Evolutionary conservation across 1,140 invertebrate species (phyloP).

Genomic region (Trachymyrmex cornetzi): DNA sequence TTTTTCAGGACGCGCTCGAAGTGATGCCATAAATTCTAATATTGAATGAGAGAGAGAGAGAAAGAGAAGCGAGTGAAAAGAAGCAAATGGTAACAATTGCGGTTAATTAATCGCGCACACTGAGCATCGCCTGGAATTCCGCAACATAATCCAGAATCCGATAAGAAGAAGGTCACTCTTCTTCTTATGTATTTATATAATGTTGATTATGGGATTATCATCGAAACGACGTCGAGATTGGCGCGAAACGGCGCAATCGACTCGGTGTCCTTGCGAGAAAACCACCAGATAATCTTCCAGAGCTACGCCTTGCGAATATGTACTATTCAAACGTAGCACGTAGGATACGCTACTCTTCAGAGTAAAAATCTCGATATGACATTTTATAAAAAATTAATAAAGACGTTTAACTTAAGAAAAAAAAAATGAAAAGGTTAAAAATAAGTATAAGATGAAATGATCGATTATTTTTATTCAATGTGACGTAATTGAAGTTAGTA

Average conservation of each 20-base stretch:
- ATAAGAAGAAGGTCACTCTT: constrained; percentile 26
- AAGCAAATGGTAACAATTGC: constrained; percentile 81
- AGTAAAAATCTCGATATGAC: neutral
- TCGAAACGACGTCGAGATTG: constrained; percentile 8
- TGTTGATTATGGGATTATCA: constrained; percentile 20
- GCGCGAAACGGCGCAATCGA: neutral
- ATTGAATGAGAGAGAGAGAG: constrained; percentile 75
- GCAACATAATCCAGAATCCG: constrained; percentile 29
- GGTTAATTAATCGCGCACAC: constrained; percentile 79
- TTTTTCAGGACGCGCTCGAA: constrained; percentile 35
- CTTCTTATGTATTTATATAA: constrained; percentile 21
- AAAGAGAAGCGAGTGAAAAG: constrained; percentile 70
- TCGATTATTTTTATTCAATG: constrained; percentile 16
- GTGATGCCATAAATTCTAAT: constrained; percentile 81
- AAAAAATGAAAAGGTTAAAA: neutral
- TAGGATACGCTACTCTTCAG: neutral
- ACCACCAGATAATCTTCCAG: constrained; percentile 6
- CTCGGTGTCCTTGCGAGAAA: constrained; percentile 42
- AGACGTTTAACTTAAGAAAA: neutral
- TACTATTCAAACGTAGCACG: neutral
- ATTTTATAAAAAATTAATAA: neutral
- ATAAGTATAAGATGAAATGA: neutral
- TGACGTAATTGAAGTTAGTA: constrained; percentile 45
- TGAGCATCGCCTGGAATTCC: constrained; percentile 52
- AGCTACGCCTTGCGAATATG: neutral